phyloP scores from a whole-genome alignment of 2,888 invertebrate species.

The Ectropis crepuscularia region DNA sequence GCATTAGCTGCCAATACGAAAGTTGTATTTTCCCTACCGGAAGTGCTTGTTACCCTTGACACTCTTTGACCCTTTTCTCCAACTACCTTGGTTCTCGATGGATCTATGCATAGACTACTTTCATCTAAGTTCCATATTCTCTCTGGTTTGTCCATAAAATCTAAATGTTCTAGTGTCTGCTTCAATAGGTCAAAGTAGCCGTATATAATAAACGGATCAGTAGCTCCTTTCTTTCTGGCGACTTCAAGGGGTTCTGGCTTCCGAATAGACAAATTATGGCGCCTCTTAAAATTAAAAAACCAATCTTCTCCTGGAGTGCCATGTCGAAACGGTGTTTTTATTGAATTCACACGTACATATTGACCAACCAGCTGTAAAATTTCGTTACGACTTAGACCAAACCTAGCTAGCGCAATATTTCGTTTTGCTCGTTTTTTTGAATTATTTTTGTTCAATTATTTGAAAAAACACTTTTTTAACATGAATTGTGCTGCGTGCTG shows the following conservation, averaged over 20 bases:
- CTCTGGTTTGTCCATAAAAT: slow-evolving; percentile 7
- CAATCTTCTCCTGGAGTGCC: slow-evolving; percentile 51
- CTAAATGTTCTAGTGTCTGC: neutral
- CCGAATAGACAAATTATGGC: slow-evolving; percentile 54
- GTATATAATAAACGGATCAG: slow-evolving; percentile 14
- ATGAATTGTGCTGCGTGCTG: too few species aligned
- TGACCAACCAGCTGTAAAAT: slow-evolving; percentile 44
- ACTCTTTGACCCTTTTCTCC: slow-evolving; percentile 14
- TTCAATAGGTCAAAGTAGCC: slow-evolving; percentile 13
- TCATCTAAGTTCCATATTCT: slow-evolving; percentile 7
- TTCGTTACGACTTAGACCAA: too few species aligned
- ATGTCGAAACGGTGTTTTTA: slow-evolving; percentile 50
- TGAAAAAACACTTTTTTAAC: too few species aligned
- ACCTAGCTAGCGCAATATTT: too few species aligned
- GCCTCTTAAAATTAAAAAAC: slow-evolving; percentile 48
- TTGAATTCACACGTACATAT: slow-evolving; percentile 44
- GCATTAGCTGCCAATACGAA: slow-evolving; percentile 2
- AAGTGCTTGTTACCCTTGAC: slow-evolving; percentile 10
- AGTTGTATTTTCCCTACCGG: slow-evolving; percentile 17
- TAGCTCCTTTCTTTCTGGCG: slow-evolving; percentile 15
- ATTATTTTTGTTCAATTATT: too few species aligned
- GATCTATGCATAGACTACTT: slow-evolving; percentile 10
- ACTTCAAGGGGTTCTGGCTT: slow-evolving; percentile 54
- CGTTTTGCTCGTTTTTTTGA: too few species aligned
- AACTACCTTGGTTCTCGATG: slow-evolving; percentile 13